Percentiles rank a stretch among this genome's conserved stretches.
Conservation (phyloP, 2,113 vertebrate genomes). For the Anseranas semipalmata region DNA sequence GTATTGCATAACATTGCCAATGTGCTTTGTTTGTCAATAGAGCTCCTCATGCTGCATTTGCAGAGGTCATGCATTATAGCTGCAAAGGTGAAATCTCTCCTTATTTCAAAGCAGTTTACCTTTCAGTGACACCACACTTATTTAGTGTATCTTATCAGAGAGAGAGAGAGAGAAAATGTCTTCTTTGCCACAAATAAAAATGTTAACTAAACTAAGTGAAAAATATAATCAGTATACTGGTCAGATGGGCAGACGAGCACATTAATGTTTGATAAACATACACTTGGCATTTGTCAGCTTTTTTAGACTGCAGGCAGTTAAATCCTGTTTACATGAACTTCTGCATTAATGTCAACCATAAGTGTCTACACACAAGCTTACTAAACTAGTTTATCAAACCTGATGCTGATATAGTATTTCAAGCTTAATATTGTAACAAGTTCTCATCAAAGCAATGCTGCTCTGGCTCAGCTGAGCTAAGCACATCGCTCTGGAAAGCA, state of each 20-base stretch:
- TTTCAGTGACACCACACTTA: background rate
- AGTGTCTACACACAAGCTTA: background rate
- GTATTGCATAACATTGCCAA: background rate
- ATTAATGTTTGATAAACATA: background rate
- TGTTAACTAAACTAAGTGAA: background rate
- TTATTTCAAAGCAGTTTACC: constrained; percentile 10
- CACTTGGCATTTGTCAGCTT: background rate
- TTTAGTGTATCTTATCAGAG: background rate
- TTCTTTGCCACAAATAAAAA: background rate
- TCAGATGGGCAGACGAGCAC: background rate
- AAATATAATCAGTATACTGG: background rate
- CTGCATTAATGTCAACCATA: background rate
- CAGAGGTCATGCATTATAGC: background rate
- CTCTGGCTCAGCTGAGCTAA: background rate
- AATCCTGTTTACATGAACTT: background rate
- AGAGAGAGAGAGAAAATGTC: background rate
- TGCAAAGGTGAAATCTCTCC: constrained; percentile 10
- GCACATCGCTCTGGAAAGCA: background rate
- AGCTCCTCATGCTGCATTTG: background rate
- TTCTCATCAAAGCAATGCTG: background rate
- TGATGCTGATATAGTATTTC: background rate
- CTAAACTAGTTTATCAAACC: background rate
- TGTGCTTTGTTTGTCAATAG: background rate
- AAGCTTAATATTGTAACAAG: background rate
- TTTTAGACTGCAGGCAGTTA: background rate